These are phyloP conservation scores for Urocynchramus pylzowi DNA, from an alignment of 2,113 vertebrate genomes.

Conservation along the genomic window DNA sequence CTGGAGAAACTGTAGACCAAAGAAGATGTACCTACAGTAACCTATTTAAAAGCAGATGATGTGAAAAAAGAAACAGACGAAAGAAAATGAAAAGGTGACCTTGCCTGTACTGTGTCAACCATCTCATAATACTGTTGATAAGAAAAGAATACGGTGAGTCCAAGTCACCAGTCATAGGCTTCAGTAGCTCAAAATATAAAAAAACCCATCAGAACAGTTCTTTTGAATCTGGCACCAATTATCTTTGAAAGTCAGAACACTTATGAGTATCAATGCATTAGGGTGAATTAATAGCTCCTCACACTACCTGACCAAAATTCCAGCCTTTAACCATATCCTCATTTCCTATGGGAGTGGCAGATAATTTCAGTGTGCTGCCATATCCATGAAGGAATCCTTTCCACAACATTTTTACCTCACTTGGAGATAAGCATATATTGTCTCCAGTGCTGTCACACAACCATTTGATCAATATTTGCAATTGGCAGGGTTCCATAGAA, in stretches of 20 bases:
- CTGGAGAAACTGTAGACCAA: background rate
- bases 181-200: conserved; percentile 14
- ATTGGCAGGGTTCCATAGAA: background rate
- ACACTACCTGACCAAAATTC: background rate
- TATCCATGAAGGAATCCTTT: background rate
- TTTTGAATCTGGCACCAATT: conserved; percentile 25
- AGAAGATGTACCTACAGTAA: background rate
- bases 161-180: background rate
- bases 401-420: background rate
- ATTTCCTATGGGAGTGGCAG: background rate
- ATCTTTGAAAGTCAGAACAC: conserved; percentile 41
- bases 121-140: background rate
- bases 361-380: background rate
- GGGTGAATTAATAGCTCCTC: background rate
- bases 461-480: conserved; percentile 19
- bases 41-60: conserved; percentile 5
- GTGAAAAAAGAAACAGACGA: background rate
- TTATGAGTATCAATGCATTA: background rate
- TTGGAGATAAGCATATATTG: conserved; percentile 7
- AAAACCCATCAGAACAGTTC: background rate
- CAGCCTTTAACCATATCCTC: background rate
- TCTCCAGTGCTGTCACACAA: conserved; percentile 8
- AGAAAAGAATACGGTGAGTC: background rate
- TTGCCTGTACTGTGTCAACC: conserved; percentile 33
- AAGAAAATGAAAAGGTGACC: conserved; percentile 43